Evolutionary conservation across 1,140 invertebrate species (phyloP), one percentile per base, ranked within the genome.

Genomic region (Amphibalanus amphitrite): DNA sequence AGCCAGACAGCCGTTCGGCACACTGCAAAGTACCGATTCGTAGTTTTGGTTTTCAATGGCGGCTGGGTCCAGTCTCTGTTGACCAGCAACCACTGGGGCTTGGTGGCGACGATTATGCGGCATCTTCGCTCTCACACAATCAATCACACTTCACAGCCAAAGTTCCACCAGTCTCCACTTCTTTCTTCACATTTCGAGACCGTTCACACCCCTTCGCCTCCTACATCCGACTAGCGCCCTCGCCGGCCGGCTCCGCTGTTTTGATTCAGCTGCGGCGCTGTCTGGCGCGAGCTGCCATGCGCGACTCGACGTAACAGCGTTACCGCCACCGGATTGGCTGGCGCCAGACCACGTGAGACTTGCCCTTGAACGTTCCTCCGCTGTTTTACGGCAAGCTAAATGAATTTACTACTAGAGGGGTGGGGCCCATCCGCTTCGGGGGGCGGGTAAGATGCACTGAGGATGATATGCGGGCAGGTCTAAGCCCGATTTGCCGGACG

Each of bases 1-100:
- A 72, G 86, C 86, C 69, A 88, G 82, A 78, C 91, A 93, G 75
- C 90, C 89, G 75, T 81, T 85, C 30, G 91, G 91, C 28, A 89
- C 92, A 94, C 64, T 85, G 84, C 68, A 85, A 84, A 72, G 82
- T 81, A 75, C 79, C 82, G n/a, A 75, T 29, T 28, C 74, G 47
- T 81, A 74, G 72, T 78, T 77, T 73, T 78, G 76, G 70, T 78
- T 77, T 72, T 77, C 78, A 75, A 73, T 78, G 71, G 75, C 76
- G 77, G 74, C 82, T 74, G 81, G 82, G 73, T 78, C 76, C 70
- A 75, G 73, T 70, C 74, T 69, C 69, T 73, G 75, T 69, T 74
- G 69, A 68, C 74, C 75, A 15, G 73, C 73, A 25, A 73, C 75
- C 26, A 73, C 73, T 23, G 75, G 72, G 29, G 72, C 75, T 65